Evolutionary conservation across 2,797 vertebrate species (phyloP).

Genomic region (Atherinosoma microstoma): DNA sequence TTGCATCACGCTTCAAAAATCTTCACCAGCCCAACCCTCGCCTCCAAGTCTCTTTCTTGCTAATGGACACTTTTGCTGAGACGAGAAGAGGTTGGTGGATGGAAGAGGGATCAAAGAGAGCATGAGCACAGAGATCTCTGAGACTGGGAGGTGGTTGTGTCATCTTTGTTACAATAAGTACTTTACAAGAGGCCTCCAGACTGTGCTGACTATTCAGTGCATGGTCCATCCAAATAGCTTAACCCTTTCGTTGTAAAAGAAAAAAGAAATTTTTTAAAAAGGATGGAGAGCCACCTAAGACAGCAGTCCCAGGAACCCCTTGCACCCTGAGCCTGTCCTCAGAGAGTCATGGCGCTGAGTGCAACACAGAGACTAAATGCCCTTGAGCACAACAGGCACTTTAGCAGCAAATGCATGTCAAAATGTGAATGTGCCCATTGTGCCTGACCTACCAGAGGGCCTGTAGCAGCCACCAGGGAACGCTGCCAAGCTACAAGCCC

Average conservation of each 20-base stretch:
- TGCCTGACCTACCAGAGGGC: conserved; percentile 67
- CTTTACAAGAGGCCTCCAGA: conserved; percentile 71
- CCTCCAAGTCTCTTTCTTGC: conserved; percentile 23
- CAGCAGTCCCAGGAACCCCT: conserved; percentile 44
- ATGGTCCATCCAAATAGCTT: conserved; percentile 66
- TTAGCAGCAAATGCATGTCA: conserved; percentile 81
- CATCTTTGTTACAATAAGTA: conserved; percentile 78
- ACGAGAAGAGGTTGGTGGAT: conserved; percentile 42
- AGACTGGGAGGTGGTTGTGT: conserved; percentile 59
- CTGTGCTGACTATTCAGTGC: conserved; percentile 59
- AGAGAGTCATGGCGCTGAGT: conserved; percentile 63
- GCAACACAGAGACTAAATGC: conserved; percentile 71
- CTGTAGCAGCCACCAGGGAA: conserved; percentile 54
- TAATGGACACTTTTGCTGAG: conserved; percentile 53
- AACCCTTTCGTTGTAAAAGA: conserved; percentile 68
- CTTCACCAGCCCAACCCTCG: conserved; percentile 5
- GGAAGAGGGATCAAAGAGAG: conserved; percentile 44
- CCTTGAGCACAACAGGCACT: conserved; percentile 83
- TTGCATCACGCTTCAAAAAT: conserved; percentile 17
- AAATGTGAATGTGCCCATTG: conserved; percentile 84
- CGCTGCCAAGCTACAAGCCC: conserved; percentile 62
- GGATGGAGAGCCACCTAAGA: conserved; percentile 59
- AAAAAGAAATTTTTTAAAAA: background rate
- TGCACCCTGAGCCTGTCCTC: conserved; percentile 64
- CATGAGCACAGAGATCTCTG: conserved; percentile 53